phyloP scores from a whole-genome alignment of 64 coral and sea anemone species.

The Acropora yongei region DNA sequence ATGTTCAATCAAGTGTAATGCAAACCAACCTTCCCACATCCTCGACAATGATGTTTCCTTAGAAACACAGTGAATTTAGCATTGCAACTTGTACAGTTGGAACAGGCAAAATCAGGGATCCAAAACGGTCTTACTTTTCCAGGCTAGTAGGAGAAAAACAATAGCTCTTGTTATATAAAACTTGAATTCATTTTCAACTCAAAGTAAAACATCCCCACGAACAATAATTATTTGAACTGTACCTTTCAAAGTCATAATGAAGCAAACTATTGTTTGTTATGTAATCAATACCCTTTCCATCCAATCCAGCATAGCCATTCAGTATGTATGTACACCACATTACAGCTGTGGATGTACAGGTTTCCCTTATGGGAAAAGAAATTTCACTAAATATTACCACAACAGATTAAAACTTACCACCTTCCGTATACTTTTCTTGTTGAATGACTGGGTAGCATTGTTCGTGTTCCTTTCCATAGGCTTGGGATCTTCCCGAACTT shows the following conservation, averaged over 20 bases:
- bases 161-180: too few species aligned
- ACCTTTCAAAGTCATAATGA: too few species aligned
- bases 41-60: slow-evolving; percentile 89
- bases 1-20: not conserved
- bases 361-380: too few species aligned
- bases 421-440: not conserved
- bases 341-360: too few species aligned
- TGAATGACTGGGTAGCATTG: not conserved
- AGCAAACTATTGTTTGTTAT: not conserved
- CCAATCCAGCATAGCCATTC: too few species aligned
- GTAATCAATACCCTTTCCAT: not conserved
- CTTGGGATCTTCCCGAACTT: not conserved
- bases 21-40: slow-evolving; percentile 80
- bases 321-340: too few species aligned
- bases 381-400: too few species aligned
- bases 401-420: slow-evolving; percentile 18
- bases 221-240: too few species aligned
- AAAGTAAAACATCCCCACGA: too few species aligned
- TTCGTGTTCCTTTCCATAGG: not conserved
- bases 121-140: slow-evolving; percentile 70
- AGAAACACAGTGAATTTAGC: slow-evolving; percentile 71
- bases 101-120: slow-evolving; percentile 72
- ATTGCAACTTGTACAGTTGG: slow-evolving; percentile 67
- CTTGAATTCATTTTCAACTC: too few species aligned
- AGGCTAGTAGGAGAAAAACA: slow-evolving; percentile 41